Evolutionary conservation across 2,888 invertebrate genomes (phyloP), one percentile per base, ranked within the genome.

Genomic region (Harpagoxenus sublaevis): DNA sequence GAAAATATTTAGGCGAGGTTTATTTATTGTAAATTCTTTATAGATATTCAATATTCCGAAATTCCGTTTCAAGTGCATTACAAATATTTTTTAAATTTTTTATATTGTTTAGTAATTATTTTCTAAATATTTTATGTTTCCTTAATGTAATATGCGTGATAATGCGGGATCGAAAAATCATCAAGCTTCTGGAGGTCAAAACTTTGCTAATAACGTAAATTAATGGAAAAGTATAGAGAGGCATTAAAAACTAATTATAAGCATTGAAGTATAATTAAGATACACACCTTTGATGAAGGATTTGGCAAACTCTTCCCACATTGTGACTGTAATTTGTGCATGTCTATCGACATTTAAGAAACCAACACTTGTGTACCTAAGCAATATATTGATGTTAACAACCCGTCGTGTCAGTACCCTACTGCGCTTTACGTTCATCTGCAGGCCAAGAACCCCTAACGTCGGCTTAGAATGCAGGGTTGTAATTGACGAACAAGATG

Each of bases 1-100:
- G 96, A 85, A 95, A 95, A n/a, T 70, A 51, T 84, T 96, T 97
- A 75, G 97, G 96, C 18, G 83, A 86, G 45, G 1, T 23, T 23
- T 23, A 23, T 15, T 23, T 55, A 53, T 23, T n/a, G 3, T 51
- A 12, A 28, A 51, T 1, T 0, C 35, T 48, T 68, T 9, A 28
- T 48, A 70, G 3, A 1, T 23, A 23, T 23, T 23, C 23, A 23
- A 23, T 73, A 73, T 42, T 28, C 12, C n/a, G 15, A 53, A n/a
- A 31, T 51, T 51, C 10, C 4, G 4, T 1, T 57, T 42, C 18
- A 0, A 9, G 9, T 53, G 0, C 31, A 35, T 8, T 35, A 53
- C 3, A 57, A 57, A 73, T 15, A 42, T 73, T 55, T 55, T 15
- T 28, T 4, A 10, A 68, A 18, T 15, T 45, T 45, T 9, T 2